Conservation (phyloP, 2,797 vertebrate genomes). For the Pempheris klunzingeri region DNA sequence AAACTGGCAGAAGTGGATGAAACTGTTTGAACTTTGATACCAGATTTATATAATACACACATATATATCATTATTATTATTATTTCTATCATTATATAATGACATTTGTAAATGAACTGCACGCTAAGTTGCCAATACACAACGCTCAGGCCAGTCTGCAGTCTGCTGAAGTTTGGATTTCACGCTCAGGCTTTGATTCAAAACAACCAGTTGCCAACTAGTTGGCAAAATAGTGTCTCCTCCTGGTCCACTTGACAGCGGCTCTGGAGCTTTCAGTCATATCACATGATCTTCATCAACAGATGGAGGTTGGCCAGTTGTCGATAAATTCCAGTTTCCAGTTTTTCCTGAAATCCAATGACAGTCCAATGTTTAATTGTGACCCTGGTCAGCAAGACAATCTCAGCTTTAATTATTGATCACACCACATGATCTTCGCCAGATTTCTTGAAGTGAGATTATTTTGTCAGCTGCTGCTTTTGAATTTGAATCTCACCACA, state of each 20-base stretch:
- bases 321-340: neutral
- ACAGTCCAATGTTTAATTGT: neutral
- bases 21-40: constrained; percentile 4
- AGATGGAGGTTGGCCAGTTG: neutral
- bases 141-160: neutral
- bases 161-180: neutral
- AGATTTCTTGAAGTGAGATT: neutral
- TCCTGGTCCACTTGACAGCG: neutral
- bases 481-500: neutral
- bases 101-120: constrained; percentile 1
- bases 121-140: neutral
- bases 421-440: neutral
- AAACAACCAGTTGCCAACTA: neutral
- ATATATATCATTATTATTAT: too few relatives aligned
- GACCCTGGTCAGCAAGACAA: neutral
- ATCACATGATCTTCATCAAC: neutral
- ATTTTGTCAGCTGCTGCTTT: neutral
- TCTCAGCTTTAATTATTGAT: neutral
- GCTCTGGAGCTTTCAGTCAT: neutral
- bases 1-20: neutral
- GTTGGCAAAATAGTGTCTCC: neutral
- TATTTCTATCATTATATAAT: too few relatives aligned
- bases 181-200: neutral
- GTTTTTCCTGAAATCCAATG: neutral
- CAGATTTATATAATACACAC: constrained; percentile 8